These are phyloP conservation scores for Eubasilissa regina DNA, from an alignment of 1,140 invertebrate genomes.

Conservation along the genomic window DNA sequence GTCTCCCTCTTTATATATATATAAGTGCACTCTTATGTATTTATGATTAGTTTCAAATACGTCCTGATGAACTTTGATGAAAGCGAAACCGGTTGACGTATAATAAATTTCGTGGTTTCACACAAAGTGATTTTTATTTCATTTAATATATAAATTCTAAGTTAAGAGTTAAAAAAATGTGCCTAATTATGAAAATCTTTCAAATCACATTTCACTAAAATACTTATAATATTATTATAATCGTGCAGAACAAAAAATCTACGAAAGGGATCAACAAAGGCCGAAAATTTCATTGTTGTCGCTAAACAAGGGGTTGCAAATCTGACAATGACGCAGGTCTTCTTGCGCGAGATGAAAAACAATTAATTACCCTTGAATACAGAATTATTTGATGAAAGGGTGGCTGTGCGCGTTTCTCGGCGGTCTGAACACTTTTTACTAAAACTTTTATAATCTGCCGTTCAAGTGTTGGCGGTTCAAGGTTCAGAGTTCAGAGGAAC, in stretches of 20 bases:
- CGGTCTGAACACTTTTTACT: background rate
- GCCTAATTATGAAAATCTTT: background rate
- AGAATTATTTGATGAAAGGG: slow-evolving; percentile 30
- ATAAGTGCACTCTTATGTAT: too few relatives aligned
- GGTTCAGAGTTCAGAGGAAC: too few relatives aligned
- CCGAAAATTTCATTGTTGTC: slow-evolving; percentile 27
- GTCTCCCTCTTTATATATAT: too few relatives aligned
- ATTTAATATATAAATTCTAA: too few relatives aligned
- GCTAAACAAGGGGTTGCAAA: slow-evolving; percentile 23
- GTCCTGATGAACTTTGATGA: too few relatives aligned
- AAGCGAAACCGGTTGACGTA: too few relatives aligned
- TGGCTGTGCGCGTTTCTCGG: slow-evolving; percentile 2
- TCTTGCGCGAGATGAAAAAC: slow-evolving; percentile 41
- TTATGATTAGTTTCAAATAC: too few relatives aligned
- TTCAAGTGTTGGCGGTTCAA: background rate
- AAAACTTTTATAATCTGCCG: background rate
- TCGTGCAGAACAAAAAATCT: slow-evolving; percentile 8
- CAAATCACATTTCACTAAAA: slow-evolving; percentile 16
- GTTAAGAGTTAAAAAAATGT: too few relatives aligned
- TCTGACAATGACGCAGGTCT: slow-evolving; percentile 42
- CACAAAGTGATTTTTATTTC: too few relatives aligned
- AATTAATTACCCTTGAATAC: slow-evolving; percentile 42
- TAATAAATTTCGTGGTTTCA: too few relatives aligned
- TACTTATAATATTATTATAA: slow-evolving; percentile 13
- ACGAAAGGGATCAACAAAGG: slow-evolving; percentile 29